These are phyloP conservation scores for Phaethon lepturus DNA, from an alignment of 2,113 vertebrate species.

Conservation along the genomic window DNA sequence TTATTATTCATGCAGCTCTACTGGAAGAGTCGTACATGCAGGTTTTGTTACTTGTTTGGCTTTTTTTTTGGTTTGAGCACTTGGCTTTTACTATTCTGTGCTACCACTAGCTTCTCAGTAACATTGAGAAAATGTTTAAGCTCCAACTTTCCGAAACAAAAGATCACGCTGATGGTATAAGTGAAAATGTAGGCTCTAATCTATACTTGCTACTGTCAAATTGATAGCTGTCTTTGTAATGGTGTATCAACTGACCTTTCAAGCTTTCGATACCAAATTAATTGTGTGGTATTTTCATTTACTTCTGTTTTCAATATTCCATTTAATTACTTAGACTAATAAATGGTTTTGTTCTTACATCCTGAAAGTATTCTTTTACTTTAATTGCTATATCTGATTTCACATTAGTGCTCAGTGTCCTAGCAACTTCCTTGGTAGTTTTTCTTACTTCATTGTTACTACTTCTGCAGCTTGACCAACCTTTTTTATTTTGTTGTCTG, in stretches of 20 bases:
- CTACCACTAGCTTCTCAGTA: background rate
- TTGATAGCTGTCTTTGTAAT: constrained; percentile 55
- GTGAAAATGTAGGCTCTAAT: constrained; percentile 42
- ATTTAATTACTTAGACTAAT: constrained; percentile 76
- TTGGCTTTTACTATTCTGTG: background rate
- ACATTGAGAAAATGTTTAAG: background rate
- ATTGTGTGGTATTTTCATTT: constrained; percentile 42
- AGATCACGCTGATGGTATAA: background rate
- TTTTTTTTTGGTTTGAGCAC: background rate
- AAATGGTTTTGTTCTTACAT: constrained; percentile 73
- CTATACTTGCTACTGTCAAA: constrained; percentile 42
- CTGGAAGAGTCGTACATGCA: background rate
- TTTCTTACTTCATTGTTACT: background rate
- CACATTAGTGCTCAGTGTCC: constrained; percentile 69
- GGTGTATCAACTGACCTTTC: constrained; percentile 53
- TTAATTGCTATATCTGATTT: constrained; percentile 80
- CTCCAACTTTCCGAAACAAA: accelerated
- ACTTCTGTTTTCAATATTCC: constrained; percentile 72
- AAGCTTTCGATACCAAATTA: constrained; percentile 47
- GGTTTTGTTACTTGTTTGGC: accelerated
- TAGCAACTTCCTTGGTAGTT: constrained; percentile 68
- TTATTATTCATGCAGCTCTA: background rate
- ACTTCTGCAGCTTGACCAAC: background rate
- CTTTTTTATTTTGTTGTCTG: background rate
- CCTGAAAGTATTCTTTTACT: constrained; percentile 68